Percentiles rank a stretch among this genome's conserved stretches.
phyloP scores from a whole-genome alignment of 2,113 vertebrate species.

The Pseudonaja textilis region DNA sequence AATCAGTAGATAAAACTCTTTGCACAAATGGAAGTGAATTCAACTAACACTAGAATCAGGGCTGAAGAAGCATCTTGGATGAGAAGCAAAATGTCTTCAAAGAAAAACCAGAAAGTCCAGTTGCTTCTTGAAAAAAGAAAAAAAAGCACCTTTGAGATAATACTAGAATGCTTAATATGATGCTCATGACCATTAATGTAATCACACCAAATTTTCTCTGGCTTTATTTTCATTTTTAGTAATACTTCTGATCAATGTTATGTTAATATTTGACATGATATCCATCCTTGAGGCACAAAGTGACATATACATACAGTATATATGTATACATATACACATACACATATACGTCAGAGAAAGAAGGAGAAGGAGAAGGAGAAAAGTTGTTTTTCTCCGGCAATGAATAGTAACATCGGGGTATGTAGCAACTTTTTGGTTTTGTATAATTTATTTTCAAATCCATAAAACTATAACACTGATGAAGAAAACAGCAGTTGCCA shows the following conservation, averaged over 20 bases:
- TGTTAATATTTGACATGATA: background rate
- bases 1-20: background rate
- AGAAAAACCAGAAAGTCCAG: too few species aligned
- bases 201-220: background rate
- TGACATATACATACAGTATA: background rate
- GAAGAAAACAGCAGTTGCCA: background rate
- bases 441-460: background rate
- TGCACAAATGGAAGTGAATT: background rate
- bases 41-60: background rate
- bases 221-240: background rate
- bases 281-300: background rate
- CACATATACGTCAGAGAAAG: background rate
- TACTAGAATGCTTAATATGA: background rate
- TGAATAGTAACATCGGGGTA: too few species aligned
- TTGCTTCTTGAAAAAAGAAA: too few species aligned
- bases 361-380: background rate
- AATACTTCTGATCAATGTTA: background rate
- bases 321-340: background rate
- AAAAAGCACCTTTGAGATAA: too few species aligned
- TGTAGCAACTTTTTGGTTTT: background rate
- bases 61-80: too few species aligned
- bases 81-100: too few species aligned
- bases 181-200: background rate
- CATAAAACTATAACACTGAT: conserved; percentile 4
- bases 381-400: background rate